Conservation (phyloP, 2,888 invertebrate species). For the Capitulum mitella region DNA sequence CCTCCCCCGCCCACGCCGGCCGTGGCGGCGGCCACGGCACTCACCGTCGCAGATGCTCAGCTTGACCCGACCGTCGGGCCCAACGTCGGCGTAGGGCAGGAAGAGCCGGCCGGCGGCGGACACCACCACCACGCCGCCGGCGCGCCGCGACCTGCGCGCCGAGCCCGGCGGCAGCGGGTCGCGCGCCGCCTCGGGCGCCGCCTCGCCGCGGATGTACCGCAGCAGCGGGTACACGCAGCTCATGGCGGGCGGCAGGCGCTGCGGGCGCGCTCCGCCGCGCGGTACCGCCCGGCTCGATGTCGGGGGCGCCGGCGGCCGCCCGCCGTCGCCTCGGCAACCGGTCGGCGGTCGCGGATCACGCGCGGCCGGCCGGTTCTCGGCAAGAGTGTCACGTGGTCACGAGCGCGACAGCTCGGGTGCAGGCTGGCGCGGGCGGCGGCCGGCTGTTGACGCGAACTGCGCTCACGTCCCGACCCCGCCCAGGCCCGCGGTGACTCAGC, state of each 20-base stretch:
- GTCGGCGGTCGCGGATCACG: neutral
- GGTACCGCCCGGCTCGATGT: no score
- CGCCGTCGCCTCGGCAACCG: neutral
- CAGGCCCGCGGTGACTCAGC: neutral
- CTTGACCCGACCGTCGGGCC: neutral
- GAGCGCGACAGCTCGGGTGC: no score
- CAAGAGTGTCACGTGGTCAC: no score
- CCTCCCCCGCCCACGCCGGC: no score
- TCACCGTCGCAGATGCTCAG: conserved; percentile 6
- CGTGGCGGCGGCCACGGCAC: neutral
- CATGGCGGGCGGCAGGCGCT: neutral
- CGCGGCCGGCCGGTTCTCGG: neutral
- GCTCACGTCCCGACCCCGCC: no score
- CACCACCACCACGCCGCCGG: neutral
- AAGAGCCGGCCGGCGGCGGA: neutral
- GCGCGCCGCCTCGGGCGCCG: neutral
- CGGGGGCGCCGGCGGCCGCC: no score
- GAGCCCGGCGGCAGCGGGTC: neutral
- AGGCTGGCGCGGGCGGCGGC: no score
- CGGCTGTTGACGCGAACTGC: no score
- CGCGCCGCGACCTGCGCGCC: neutral
- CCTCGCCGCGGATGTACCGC: conserved; percentile 2
- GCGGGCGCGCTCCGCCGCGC: no score
- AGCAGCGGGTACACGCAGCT: conserved; percentile 19
- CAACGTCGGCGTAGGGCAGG: conserved; percentile 1